phyloP scores from a whole-genome alignment of 2,888 invertebrate species.

The Microctonus aethiopoides region DNA sequence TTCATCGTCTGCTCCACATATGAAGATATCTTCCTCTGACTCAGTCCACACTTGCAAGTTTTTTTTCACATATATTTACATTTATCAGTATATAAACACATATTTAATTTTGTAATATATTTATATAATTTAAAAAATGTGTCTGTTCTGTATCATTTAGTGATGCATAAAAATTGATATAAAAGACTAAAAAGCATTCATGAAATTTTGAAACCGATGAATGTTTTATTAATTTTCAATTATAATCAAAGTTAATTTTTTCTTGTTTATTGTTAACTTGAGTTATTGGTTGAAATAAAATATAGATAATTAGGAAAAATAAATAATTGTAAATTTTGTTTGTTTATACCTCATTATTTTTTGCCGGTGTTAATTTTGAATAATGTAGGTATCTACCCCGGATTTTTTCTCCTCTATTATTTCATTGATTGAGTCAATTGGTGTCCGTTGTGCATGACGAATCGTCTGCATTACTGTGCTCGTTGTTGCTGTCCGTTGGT shows the following conservation, averaged over 20 bases:
- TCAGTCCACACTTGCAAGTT: not conserved
- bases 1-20: slow-evolving; percentile 15
- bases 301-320: not conserved
- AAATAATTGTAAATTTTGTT: not conserved
- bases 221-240: not conserved
- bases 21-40: not conserved
- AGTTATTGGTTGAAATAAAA: not conserved
- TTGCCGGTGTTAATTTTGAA: too few species aligned
- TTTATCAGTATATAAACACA: too few species aligned
- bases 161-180: not conserved
- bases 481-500: slow-evolving; percentile 65
- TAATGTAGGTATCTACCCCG: not conserved
- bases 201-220: not conserved
- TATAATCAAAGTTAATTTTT: not conserved
- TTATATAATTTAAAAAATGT: too few species aligned
- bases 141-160: too few species aligned
- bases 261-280: not conserved
- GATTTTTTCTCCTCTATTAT: slow-evolving; percentile 5
- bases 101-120: too few species aligned
- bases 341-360: not conserved
- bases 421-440: slow-evolving; percentile 17
- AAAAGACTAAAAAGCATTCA: not conserved
- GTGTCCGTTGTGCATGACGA: slow-evolving; percentile 63
- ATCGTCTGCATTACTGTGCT: slow-evolving; percentile 62
- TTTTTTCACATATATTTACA: not conserved